Base-by-base conservation (phyloP, 2,797 vertebrate genomes). In the Jordanella pulchra region DNA sequence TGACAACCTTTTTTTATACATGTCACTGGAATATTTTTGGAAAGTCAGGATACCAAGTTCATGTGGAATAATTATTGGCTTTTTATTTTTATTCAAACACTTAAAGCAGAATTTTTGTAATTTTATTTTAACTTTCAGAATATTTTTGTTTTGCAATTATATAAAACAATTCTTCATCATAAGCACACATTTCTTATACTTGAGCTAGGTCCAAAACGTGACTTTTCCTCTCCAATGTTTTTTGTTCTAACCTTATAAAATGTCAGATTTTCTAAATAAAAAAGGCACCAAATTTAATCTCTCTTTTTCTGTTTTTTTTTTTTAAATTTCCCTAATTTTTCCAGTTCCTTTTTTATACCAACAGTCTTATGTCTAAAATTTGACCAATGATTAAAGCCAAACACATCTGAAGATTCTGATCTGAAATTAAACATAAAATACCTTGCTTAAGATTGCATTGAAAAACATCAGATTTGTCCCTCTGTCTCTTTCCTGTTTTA, bases 401-500 rank as follows among this genome's bases (percentile, higher is more conserved):
- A 60, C 5, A 35, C 9, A 4, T 60, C 56, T 35, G 10, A 18
- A 32, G 56, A 60, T 10, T 60, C 32, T 39, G 18, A 35, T 23
- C 30, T 23, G 56, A 28, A 30, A 23, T 35, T 60, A 10, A 60
- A 39, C 18, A 35, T 60, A 39, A 12, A 60, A 35, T 60, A 0
- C 23, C 18, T 30, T 23, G 30, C 23, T 35, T 4, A 35, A 32
- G 56, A 35, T 60, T 60, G 18, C 32, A 23, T 23, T 7, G 32
- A 66, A 27, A 3, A 18, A 21, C 27, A 18, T 32, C n/a, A 17
- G 25, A 4, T 3, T 23, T 11, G 7, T 21, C 25, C 18, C 30
- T 39, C 35, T n/a, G 15, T 75, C 77, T 45, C 44, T 28, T 51
- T 18, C 25, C 28, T 61, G 44, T 63, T 23, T 69, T 7, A 53